Base-by-base conservation (phyloP, 2,888 invertebrate genomes). In the Sinhomidia bicolor region DNA sequence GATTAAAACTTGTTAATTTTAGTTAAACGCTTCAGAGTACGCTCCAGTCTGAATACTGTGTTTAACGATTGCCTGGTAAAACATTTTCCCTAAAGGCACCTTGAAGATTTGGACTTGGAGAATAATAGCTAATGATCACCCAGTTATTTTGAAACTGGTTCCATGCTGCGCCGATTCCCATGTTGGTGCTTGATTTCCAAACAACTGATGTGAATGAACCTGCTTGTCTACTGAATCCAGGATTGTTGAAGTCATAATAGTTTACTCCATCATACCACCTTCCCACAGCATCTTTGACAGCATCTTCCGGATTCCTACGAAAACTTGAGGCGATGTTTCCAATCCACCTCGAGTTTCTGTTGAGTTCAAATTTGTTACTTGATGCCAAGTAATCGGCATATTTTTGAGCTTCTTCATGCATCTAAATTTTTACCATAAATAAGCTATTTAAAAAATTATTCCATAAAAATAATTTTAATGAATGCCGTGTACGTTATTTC, bases 111-210 rank as follows among this genome's bases (percentile, higher is more conserved):
- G 79, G 57, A 60, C 57, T 60, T 10, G 79, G 79, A 12, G 79
- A 17, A 23, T 81, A 81, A 26, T 60, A 81, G 10, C 57, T 60
- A 14, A 62, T 62, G 4, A 81, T 65, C 1, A 81, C 62, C 62
- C 62, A 81, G 10, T 62, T 23, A 12, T 81, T 62, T 44, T 81
- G 41, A 6, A 20, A 26, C 41, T 44, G 41, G 36, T 54, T 82
- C 82, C 82, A 82, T 5, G 82, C 68, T 14, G 44, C 51, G 0
- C 82, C 82, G n/a, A 85, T 85, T 12, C 85, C 85, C 76, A 85
- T 65, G 12, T 65, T n/a, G 9, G 78, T 32, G 10, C 62, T 85
- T 6, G 54, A 9, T n/a, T 74, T 84, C 84, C 84, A 84, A 1
- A 84, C 84, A 23, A 84, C 26, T 3, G 84, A 47, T n/a, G 84